phyloP scores from a whole-genome alignment of 2,888 invertebrate genomes.

The Thera britannica region DNA sequence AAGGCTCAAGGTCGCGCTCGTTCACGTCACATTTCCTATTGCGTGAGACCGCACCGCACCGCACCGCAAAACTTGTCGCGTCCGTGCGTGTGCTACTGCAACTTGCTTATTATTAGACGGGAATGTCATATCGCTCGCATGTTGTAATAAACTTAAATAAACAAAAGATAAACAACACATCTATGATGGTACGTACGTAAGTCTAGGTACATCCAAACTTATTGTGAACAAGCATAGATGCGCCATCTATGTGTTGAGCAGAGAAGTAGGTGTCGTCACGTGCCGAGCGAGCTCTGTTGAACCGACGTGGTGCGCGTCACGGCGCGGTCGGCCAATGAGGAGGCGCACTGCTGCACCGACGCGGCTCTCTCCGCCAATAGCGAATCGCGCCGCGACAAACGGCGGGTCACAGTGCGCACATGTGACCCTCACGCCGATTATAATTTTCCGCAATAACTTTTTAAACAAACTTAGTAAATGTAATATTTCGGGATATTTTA shows the following conservation, averaged over 20 bases:
- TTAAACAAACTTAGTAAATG: constrained; percentile 17
- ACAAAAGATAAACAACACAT: neutral
- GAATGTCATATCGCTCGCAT: constrained; percentile 3
- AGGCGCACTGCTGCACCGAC: constrained; percentile 58
- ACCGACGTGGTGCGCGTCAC: constrained; percentile 59
- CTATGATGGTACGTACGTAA: too few species aligned
- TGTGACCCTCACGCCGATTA: constrained; percentile 62
- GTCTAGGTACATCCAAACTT: too few species aligned
- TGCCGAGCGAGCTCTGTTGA: constrained; percentile 53
- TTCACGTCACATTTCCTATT: neutral
- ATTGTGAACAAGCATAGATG: constrained; percentile 24
- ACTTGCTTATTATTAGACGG: neutral
- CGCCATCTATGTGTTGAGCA: constrained; percentile 59
- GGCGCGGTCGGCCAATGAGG: constrained; percentile 54
- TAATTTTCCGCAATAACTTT: constrained; percentile 12
- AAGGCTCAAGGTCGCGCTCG: constrained; percentile 1
- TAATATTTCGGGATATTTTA: constrained; percentile 8
- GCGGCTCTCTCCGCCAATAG: constrained; percentile 54
- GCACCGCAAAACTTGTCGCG: too few species aligned
- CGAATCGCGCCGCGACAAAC: constrained; percentile 42
- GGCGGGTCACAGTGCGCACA: constrained; percentile 68
- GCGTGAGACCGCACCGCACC: neutral
- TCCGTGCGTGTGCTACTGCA: too few species aligned
- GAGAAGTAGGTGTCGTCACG: constrained; percentile 30
- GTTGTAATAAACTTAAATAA: constrained; percentile 1